Evolutionary conservation across 2,888 invertebrate species (phyloP).

Genomic region (Idaea biselata): DNA sequence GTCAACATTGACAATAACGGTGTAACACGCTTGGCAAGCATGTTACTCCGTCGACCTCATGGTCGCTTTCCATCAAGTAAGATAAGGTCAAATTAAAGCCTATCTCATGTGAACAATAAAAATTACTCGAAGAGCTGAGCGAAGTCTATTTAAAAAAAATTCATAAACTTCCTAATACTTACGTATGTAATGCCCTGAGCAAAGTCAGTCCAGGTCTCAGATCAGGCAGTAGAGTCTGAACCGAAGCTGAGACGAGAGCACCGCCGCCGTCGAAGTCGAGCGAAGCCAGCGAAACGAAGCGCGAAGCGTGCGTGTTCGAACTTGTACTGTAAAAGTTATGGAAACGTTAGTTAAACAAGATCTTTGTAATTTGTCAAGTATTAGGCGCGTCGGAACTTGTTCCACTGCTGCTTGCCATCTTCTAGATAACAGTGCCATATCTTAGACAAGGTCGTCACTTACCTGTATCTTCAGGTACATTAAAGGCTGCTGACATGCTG

Average conservation of each 20-base stretch:
- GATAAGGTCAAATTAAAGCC: background rate
- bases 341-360: background rate
- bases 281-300: conserved; percentile 95
- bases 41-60: too few relatives aligned
- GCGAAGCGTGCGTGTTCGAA: conserved; percentile 92
- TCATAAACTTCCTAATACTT: conserved; percentile 30
- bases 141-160: too few relatives aligned
- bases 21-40: too few relatives aligned
- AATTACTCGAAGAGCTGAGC: too few relatives aligned
- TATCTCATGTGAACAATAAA: too few relatives aligned
- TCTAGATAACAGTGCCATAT: too few relatives aligned
- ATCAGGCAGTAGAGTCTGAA: conserved; percentile 92
- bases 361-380: background rate
- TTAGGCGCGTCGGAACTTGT: background rate
- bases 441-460: too few relatives aligned
- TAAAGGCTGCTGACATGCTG: too few relatives aligned
- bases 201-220: conserved; percentile 81
- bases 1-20: too few relatives aligned
- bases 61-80: background rate
- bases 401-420: background rate
- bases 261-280: conserved; percentile 97
- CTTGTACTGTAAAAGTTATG: conserved; percentile 83
- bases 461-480: too few relatives aligned
- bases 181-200: conserved; percentile 76
- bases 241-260: conserved; percentile 92